Percentiles rank a stretch among this genome's conserved stretches.
phyloP scores from a whole-genome alignment of 2,113 vertebrate genomes.

The Pampusana beccarii region DNA sequence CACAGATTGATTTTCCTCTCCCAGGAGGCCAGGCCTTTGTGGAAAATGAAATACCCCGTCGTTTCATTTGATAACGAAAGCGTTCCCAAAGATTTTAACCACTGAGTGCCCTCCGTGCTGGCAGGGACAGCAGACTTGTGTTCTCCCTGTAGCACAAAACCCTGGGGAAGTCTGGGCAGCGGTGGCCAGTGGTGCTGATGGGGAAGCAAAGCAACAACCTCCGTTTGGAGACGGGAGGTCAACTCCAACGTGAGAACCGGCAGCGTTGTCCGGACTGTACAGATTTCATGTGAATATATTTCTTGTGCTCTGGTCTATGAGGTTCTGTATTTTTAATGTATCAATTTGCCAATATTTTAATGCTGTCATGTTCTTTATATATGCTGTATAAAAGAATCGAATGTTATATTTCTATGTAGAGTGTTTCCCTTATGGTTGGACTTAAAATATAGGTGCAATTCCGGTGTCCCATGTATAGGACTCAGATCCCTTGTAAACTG shows the following conservation, averaged over 20 bases:
- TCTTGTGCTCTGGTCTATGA: constrained; percentile 19
- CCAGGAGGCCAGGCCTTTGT: background rate
- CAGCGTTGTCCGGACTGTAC: background rate
- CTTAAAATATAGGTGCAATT: background rate
- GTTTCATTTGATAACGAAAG: background rate
- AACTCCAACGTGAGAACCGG: fast-evolving
- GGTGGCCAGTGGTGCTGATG: background rate
- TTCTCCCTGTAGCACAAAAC: background rate
- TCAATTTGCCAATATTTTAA: constrained; percentile 22
- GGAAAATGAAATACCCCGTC: background rate
- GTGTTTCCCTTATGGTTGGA: background rate
- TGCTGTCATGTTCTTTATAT: constrained; percentile 25
- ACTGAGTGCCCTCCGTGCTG: background rate
- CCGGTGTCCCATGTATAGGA: background rate
- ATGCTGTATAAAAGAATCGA: constrained; percentile 2
- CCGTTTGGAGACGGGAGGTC: background rate
- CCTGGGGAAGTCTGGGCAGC: background rate
- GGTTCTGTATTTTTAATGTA: constrained; percentile 51
- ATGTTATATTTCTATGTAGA: constrained; percentile 46
- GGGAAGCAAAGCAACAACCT: background rate
- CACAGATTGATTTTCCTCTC: background rate
- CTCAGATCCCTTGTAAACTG: background rate
- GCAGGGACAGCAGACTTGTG: background rate
- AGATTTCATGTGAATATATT: constrained; percentile 30
- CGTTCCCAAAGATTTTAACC: background rate